Evolutionary conservation across 2,113 vertebrate species (phyloP), one percentile per base, ranked within the genome.

Genomic region (Polypterus bichir): DNA sequence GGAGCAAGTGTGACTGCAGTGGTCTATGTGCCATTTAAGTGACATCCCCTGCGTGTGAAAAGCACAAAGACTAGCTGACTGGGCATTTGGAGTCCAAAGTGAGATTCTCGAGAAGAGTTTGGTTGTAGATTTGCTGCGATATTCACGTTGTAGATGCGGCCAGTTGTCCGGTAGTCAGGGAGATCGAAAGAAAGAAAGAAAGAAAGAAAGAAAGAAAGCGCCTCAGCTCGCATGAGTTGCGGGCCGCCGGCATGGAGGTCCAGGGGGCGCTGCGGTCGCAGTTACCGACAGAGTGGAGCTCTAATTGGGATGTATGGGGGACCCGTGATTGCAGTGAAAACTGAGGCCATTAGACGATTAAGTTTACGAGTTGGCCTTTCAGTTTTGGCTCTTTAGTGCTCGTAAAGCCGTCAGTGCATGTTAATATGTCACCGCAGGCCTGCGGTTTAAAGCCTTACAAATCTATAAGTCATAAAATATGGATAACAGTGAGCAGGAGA

Each of bases 381-480:
- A 88, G 82, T 86, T 81, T 82, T 83, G 82, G 89, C 86, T 92
- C 89, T 94, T 92, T 90, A 92, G 85, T 79, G 85, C 90, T 88
- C 86, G 69, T 97, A 95, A 97, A 97, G 81, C 82, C 91, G 91
- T 89, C 91, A 76, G 70, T 75, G 80, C 74, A 77, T 76, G 75
- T 86, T 86, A 85, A 91, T 91, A 89, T 89, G 89, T 92, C 89
- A 91, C 77, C 78, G 76, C 57, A 47, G 70, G 75, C 77, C 80
- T 79, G 82, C 82, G 85, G 87, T 86, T 89, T 87, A 85, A 88
- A 88, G 79, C 78, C 82, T 80, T 76, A 79, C 81, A 86, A 83
- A 87, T 88, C 84, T 86, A 86, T 91, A 89, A 89, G 90, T 85
- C 85, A 89, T 93, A 86, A 91, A 94, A 89, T 84, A 86, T 76